Evolutionary conservation across 2,888 invertebrate species (phyloP).

Genomic region (Merodon equestris): DNA sequence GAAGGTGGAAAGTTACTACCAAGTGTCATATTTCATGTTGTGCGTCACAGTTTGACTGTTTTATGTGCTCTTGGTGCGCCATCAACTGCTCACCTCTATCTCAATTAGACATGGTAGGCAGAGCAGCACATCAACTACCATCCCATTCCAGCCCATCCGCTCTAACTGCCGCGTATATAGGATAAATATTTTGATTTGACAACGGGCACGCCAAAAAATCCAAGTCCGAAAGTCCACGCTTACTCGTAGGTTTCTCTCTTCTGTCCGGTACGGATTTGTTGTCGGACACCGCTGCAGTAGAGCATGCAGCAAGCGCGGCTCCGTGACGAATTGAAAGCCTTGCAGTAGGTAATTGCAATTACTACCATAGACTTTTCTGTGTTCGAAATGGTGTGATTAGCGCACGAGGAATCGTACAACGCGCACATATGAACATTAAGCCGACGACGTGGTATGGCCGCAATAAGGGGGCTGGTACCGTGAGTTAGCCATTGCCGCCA

Average conservation of each 20-base stretch:
- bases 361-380: constrained; percentile 63
- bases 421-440: not conserved
- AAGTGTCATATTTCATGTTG: constrained; percentile 57
- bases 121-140: constrained; percentile 2
- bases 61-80: constrained; percentile 62
- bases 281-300: constrained; percentile 2
- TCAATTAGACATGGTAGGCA: constrained; percentile 63
- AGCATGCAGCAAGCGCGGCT: constrained; percentile 48
- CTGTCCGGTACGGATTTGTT: not conserved
- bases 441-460: not conserved
- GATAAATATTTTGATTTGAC: constrained; percentile 69
- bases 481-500: constrained; percentile 30
- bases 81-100: constrained; percentile 50
- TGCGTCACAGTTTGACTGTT: constrained; percentile 69
- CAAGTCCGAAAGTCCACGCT: constrained; percentile 9
- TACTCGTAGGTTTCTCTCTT: too few relatives aligned
- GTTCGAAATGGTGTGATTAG: not conserved
- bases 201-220: constrained; percentile 36
- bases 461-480: not conserved
- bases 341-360: constrained; percentile 69
- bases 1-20: constrained; percentile 42
- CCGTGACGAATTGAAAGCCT: constrained; percentile 61
- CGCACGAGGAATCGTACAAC: constrained; percentile 6
- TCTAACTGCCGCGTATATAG: constrained; percentile 33
- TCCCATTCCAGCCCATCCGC: constrained; percentile 1